A percentile compares a stretch with the other conserved stretches of the same genome.
Conservation (phyloP, 2,113 vertebrate genomes). For the Cyphotilapia sp. region DNA sequence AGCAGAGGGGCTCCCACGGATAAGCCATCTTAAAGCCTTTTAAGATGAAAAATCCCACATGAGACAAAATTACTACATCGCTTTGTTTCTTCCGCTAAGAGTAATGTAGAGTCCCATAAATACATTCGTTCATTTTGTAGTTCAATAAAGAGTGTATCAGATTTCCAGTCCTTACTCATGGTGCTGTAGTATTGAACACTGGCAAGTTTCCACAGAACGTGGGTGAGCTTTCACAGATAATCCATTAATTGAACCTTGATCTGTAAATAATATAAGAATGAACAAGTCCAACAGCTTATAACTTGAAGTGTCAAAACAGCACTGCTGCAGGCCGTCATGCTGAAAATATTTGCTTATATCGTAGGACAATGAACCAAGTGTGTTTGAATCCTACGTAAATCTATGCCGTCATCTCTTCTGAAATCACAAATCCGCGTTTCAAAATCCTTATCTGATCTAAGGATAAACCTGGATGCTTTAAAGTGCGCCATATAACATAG, state of each 20-base stretch:
- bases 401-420: neutral
- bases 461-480: neutral
- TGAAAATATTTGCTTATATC: neutral
- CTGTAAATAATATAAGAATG: neutral
- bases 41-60: neutral
- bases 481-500: neutral
- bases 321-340: neutral
- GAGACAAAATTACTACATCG: neutral
- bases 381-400: neutral
- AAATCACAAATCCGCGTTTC: neutral
- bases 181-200: neutral
- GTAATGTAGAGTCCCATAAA: neutral
- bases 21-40: slow-evolving; percentile 27
- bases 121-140: neutral
- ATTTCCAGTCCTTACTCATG: neutral
- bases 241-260: neutral
- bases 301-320: neutral
- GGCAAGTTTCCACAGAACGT: neutral
- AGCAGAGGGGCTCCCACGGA: slow-evolving; percentile 38
- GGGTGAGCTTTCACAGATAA: slow-evolving; percentile 7
- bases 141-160: neutral
- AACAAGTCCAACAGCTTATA: neutral
- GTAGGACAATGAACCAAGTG: neutral
- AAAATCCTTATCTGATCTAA: neutral
- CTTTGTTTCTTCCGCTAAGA: neutral